Base-by-base conservation (phyloP, 2,113 vertebrate species). In the Chauna torquata region DNA sequence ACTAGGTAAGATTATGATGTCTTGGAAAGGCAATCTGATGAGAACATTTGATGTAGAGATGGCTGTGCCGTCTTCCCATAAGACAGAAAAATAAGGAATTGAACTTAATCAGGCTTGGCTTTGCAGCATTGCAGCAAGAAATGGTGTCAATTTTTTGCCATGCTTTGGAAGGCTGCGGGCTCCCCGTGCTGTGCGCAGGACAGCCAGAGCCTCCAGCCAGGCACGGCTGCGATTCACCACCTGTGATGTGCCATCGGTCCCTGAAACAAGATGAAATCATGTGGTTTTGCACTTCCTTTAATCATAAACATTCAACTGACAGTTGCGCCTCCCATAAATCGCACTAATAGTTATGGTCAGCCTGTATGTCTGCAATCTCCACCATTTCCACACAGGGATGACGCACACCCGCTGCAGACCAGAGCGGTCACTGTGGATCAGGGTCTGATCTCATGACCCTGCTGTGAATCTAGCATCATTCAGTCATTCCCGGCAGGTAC, bases 391-490 rank as follows among this genome's bases (percentile, higher is more conserved):
- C 45, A 24, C 5, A 24, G 58, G 54, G 72, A 62, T 72, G 50
- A 40, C 1, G 0, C 57, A 72, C 0, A 0, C 57, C 65, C 47
- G 25, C 74, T 80, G 89, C 70, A 91, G 87, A 82, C 14, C n/a
- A 57, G 28, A 72, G 45, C 8, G 50, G 86, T 70, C n/a, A 19
- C 84, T 66, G 89, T 2, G 0, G 36, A 72, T 28, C 62, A 40
- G 65, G 25, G 64, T 61, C 86, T 97, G 94, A 95, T 82, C 94
- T 95, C 94, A 91, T 88, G 61, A 50, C 38, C 62, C 89, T 90
- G 92, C 86, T 77, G 91, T 24, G 89, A 91, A 92, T 89, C 70
- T 88, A 94, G 32, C 58, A 54, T 38, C 76, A 95, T 88, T 87
- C 84, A 79, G 75, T 66, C 81, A 55, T 62, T 90, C 95, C 47